Evolutionary conservation across 1,140 invertebrate genomes (phyloP).

Genomic region (Lepidurus apus): DNA sequence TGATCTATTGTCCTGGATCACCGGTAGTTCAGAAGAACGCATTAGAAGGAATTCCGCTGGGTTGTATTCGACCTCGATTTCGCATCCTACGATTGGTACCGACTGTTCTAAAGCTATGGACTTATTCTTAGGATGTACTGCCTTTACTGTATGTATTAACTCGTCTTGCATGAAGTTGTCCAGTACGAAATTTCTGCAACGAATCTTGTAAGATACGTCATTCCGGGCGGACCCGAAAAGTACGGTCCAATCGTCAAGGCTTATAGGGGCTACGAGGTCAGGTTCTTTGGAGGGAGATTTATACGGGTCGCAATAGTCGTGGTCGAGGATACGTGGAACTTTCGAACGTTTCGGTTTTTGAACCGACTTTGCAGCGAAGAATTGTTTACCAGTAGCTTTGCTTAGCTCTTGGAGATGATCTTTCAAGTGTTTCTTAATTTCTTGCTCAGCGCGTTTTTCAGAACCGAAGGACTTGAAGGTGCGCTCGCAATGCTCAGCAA

Average conservation of each 20-base stretch:
- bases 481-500: constrained; percentile 48
- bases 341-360: not conserved
- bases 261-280: not conserved
- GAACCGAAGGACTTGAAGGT: constrained; percentile 56
- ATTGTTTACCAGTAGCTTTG: constrained; percentile 30
- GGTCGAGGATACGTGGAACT: not conserved
- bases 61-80: constrained; percentile 33
- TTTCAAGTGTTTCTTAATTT: constrained; percentile 52
- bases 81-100: constrained; percentile 28
- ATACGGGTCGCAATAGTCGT: not conserved
- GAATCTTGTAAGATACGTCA: not conserved
- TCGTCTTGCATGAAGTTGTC: not conserved
- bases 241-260: not conserved
- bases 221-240: not conserved
- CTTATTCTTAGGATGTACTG: not conserved
- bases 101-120: not conserved
- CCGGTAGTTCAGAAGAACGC: constrained; percentile 31
- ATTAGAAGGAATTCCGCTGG: constrained; percentile 32
- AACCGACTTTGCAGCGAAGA: not conserved
- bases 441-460: constrained; percentile 51
- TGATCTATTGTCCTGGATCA: constrained; percentile 27
- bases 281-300: not conserved
- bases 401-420: constrained; percentile 49
- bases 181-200: not conserved
- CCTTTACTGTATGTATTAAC: not conserved